A percentile compares a stretch with the other conserved stretches of the same genome.
phyloP scores from a whole-genome alignment of 1,140 invertebrate genomes.

The Atopsyche davidsoni region DNA sequence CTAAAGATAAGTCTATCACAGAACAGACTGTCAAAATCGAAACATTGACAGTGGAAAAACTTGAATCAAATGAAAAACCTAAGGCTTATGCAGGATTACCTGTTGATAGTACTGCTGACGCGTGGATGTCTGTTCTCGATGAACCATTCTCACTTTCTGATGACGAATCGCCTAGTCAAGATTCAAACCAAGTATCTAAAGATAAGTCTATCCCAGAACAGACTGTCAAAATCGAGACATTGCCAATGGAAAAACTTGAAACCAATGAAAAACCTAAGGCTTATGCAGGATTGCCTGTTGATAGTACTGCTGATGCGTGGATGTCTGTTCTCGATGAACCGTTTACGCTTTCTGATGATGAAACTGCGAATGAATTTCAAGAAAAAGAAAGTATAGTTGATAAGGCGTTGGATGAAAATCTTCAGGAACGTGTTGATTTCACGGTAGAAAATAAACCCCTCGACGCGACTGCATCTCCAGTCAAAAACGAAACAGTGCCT shows the following conservation, averaged over 20 bases:
- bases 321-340: slow-evolving; percentile 49
- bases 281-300: slow-evolving; percentile 43
- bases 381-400: too few relatives aligned
- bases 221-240: too few relatives aligned
- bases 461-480: neutral
- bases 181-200: too few relatives aligned
- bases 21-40: neutral
- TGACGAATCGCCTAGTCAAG: slow-evolving; percentile 29
- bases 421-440: slow-evolving; percentile 1
- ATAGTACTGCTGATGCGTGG: slow-evolving; percentile 45
- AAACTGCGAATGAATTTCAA: too few relatives aligned
- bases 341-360: slow-evolving; percentile 40
- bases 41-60: too few relatives aligned
- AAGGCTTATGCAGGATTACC: slow-evolving; percentile 41
- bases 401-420: too few relatives aligned
- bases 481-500: neutral
- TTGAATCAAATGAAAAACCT: too few relatives aligned
- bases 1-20: neutral
- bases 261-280: slow-evolving; percentile 29
- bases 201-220: too few relatives aligned
- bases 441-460: neutral
- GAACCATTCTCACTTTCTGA: slow-evolving; percentile 44
- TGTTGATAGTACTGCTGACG: slow-evolving; percentile 42
- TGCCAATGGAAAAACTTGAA: too few relatives aligned
- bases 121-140: slow-evolving; percentile 48